Conservation (phyloP, 2,888 invertebrate genomes). For the Agrotis clavis region DNA sequence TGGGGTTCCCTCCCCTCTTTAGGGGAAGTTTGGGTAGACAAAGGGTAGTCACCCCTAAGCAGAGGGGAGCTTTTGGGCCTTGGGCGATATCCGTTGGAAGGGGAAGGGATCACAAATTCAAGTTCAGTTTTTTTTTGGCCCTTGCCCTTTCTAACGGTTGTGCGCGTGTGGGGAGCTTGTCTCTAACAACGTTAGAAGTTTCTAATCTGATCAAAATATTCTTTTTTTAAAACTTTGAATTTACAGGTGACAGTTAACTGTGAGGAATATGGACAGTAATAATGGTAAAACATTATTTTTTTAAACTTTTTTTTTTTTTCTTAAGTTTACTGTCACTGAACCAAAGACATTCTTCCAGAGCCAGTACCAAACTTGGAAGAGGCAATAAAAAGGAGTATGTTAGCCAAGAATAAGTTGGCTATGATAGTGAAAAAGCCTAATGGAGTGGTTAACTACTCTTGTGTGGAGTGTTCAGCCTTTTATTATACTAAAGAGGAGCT, state of each 20-base stretch:
- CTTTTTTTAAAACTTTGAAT: not conserved
- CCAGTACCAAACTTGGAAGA: conserved; percentile 72
- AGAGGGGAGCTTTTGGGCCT: conserved; percentile 86
- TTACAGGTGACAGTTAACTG: conserved; percentile 43
- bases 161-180: conserved; percentile 71
- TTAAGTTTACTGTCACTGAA: not conserved
- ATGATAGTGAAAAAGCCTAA: conserved; percentile 93
- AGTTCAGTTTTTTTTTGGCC: conserved; percentile 79
- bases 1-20: conserved; percentile 89
- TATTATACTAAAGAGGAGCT: conserved; percentile 94
- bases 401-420: conserved; percentile 94
- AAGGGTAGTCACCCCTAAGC: conserved; percentile 90
- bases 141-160: conserved; percentile 73
- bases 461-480: conserved; percentile 94
- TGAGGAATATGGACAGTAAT: conserved; percentile 51
- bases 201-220: conserved; percentile 6
- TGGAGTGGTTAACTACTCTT: conserved; percentile 93
- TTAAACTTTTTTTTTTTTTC: not conserved
- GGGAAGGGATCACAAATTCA: conserved; percentile 84
- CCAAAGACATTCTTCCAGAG: conserved; percentile 51
- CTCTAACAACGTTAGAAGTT: conserved; percentile 36
- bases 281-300: conserved; percentile 47
- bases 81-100: conserved; percentile 84
- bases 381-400: conserved; percentile 79
- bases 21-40: conserved; percentile 88